Conservation (phyloP, 2,113 vertebrate species). For the Nerophis lumbriciformis region DNA sequence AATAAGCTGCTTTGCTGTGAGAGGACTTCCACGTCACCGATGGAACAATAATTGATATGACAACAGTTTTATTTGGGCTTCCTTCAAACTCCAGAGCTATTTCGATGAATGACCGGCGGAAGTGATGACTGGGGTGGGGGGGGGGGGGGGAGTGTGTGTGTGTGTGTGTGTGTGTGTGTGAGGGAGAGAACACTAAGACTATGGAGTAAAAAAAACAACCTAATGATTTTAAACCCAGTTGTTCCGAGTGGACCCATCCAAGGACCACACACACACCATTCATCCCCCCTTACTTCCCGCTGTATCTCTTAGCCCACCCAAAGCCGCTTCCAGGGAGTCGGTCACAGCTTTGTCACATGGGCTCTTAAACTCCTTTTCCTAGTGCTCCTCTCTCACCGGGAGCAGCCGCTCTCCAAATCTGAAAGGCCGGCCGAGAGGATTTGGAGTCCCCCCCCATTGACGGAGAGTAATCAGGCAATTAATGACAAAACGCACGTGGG, state of each 20-base stretch:
- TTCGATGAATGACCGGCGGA: conserved; percentile 22
- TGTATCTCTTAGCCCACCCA: conserved; percentile 44
- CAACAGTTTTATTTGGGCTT: conserved; percentile 68
- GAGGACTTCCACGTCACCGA: conserved; percentile 67
- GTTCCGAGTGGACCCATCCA: conserved; percentile 4
- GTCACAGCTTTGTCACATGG: conserved; percentile 54
- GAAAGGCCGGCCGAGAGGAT: conserved; percentile 62
- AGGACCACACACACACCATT: background rate
- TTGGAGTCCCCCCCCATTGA: conserved; percentile 68
- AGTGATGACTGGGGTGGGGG: background rate
- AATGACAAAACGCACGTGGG: conserved; percentile 69
- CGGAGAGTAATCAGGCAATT: conserved; percentile 71
- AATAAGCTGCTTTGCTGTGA: conserved; percentile 70
- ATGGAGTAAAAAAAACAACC: conserved; percentile 15
- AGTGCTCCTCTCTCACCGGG: conserved; percentile 25
- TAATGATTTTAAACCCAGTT: conserved; percentile 11
- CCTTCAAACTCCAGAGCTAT: conserved; percentile 35
- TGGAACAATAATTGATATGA: conserved; percentile 74
- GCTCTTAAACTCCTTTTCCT: conserved; percentile 46
- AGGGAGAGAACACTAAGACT: conserved; percentile 8
- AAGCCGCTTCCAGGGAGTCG: conserved; percentile 44
- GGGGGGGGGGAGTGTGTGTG: background rate
- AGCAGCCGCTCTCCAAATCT: conserved; percentile 59
- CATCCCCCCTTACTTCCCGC: conserved; percentile 1
- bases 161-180: conserved; percentile 4